Percentiles rank a stretch among this genome's conserved stretches.
Evolutionary conservation across 2,888 invertebrate genomes (phyloP).

Genomic region (Patella depressa): DNA sequence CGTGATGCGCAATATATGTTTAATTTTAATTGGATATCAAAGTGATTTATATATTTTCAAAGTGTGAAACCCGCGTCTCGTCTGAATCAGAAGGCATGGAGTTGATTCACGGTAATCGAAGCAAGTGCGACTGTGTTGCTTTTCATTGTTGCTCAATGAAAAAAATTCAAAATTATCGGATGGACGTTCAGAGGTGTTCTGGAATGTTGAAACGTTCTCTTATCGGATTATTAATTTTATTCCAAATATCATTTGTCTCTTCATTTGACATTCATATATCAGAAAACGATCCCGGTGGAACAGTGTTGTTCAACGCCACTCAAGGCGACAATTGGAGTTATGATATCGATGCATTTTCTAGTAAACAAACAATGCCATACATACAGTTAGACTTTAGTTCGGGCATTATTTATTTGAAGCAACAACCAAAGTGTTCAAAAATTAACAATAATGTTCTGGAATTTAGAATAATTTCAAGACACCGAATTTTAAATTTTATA

Average conservation of each 20-base stretch:
- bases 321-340: conserved; percentile 73
- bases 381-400: conserved; percentile 44
- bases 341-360: conserved; percentile 43
- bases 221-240: conserved; percentile 18
- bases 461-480: conserved; percentile 43
- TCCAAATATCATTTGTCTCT: conserved; percentile 23
- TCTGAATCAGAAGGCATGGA: too few relatives aligned
- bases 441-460: conserved; percentile 39
- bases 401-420: conserved; percentile 44
- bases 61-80: too few relatives aligned
- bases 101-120: too few relatives aligned
- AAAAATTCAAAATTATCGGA: too few relatives aligned
- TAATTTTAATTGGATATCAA: too few relatives aligned
- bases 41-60: too few relatives aligned
- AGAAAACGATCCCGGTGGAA: conserved; percentile 32
- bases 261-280: conserved; percentile 45
- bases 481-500: conserved; percentile 26
- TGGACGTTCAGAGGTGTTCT: too few relatives aligned
- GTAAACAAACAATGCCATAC: conserved; percentile 30
- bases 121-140: too few relatives aligned
- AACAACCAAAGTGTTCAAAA: conserved; percentile 38
- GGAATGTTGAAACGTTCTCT: background rate
- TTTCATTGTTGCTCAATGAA: too few relatives aligned
- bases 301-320: conserved; percentile 56
- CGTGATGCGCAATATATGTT: too few relatives aligned